Evolutionary conservation across 2,113 vertebrate genomes (phyloP).

Genomic region (Paracyprichromis sp.): DNA sequence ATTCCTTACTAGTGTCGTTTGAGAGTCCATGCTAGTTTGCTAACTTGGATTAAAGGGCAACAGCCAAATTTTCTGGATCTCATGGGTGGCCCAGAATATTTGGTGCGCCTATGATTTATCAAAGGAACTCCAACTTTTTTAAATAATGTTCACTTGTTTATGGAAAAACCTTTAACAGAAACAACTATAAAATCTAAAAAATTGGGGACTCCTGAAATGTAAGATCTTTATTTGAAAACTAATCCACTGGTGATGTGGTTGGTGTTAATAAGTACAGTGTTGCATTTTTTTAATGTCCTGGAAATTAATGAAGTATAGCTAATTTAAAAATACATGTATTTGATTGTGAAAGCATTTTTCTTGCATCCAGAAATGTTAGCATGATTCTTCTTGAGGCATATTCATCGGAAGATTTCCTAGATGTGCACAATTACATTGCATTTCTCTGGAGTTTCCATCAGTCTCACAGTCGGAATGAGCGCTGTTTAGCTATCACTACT

Average conservation of each 20-base stretch:
- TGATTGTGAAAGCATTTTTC: not conserved
- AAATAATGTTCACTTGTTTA: not conserved
- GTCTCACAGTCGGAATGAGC: accelerated
- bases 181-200: not conserved
- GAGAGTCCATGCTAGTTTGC: not conserved
- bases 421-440: not conserved
- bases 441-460: not conserved
- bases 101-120: not conserved
- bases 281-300: not conserved
- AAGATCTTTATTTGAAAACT: not conserved
- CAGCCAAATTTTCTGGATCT: not conserved
- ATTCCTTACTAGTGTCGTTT: accelerated
- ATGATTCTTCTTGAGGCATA: not conserved
- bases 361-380: not conserved
- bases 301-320: not conserved
- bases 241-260: accelerated
- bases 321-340: not conserved
- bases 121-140: not conserved
- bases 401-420: not conserved
- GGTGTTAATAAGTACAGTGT: not conserved
- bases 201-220: not conserved
- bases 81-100: not conserved
- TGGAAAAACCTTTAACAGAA: not conserved
- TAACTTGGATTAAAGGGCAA: not conserved
- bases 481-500: not conserved